Evolutionary conservation across 1,140 invertebrate genomes (phyloP).

Genomic region (Achatina immaculata): DNA sequence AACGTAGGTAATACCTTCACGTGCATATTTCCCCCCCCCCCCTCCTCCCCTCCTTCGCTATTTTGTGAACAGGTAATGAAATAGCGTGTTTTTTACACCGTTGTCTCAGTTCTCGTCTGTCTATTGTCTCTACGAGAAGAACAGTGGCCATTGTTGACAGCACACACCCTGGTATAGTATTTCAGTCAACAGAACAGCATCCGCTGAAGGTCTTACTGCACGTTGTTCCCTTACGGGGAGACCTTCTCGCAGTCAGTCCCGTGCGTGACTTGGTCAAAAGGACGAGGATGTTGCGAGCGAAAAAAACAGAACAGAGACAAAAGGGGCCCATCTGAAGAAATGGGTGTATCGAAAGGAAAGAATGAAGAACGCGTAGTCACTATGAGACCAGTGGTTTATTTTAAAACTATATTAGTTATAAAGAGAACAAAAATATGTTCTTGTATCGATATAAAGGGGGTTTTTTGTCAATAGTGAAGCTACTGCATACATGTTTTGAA

Average conservation of each 20-base stretch:
- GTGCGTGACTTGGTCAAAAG: slow-evolving; percentile 7
- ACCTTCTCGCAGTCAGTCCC: neutral
- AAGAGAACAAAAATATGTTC: neutral
- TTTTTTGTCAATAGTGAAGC: neutral
- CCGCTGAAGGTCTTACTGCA: neutral
- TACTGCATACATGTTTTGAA: neutral
- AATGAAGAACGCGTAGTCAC: neutral
- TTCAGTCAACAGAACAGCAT: neutral
- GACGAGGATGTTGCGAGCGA: neutral
- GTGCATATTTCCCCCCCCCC: too few relatives aligned
- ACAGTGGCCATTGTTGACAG: neutral
- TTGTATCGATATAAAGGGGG: neutral
- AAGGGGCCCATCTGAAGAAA: neutral
- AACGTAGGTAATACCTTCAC: neutral
- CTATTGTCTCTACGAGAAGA: neutral
- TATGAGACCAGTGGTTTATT: neutral
- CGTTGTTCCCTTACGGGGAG: neutral
- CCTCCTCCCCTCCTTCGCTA: too few relatives aligned
- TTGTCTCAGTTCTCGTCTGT: neutral
- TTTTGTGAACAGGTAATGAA: neutral
- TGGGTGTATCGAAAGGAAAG: neutral
- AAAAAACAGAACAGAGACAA: neutral
- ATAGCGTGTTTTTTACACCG: neutral
- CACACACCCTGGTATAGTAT: neutral
- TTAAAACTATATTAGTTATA: neutral